Conservation (phyloP, 2,888 invertebrate species). For the Terebella lapidaria region DNA sequence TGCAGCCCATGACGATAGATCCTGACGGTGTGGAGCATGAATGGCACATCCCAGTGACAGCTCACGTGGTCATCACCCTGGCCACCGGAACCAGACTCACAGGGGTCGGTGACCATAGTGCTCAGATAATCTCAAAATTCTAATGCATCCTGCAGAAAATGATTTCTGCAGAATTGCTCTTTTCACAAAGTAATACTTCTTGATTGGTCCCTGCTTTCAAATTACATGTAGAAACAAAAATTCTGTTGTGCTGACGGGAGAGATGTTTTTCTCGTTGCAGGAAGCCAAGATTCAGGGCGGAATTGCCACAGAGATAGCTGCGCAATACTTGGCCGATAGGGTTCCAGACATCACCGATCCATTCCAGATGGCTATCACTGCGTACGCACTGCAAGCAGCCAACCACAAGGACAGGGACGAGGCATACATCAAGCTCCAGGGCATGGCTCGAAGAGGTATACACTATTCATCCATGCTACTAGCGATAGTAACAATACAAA, state of each 20-base stretch:
- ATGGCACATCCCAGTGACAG: constrained; percentile 26
- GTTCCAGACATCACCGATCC: constrained; percentile 58
- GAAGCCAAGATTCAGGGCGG: constrained; percentile 25
- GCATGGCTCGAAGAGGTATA: constrained; percentile 10
- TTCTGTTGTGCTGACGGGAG: too few species aligned
- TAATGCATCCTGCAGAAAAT: too few species aligned
- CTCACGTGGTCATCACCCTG: constrained; percentile 24
- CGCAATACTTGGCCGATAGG: constrained; percentile 33
- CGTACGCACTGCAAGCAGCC: constrained; percentile 67
- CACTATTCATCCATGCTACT: neutral
- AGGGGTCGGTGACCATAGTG: constrained; percentile 16
- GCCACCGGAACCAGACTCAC: constrained; percentile 17
- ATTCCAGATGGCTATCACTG: constrained; percentile 81
- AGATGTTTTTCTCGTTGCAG: constrained; percentile 13
- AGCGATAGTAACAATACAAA: too few species aligned
- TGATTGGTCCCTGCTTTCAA: too few species aligned
- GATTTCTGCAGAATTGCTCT: too few species aligned
- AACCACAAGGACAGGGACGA: constrained; percentile 18
- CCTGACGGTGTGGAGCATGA: constrained; percentile 12
- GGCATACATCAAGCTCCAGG: constrained; percentile 20
- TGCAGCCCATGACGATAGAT: constrained; percentile 16
- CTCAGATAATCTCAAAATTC: too few species aligned
- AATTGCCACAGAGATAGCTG: constrained; percentile 32
- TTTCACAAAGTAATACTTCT: too few species aligned
- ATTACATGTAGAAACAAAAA: too few species aligned